Conservation (phyloP, 2,797 vertebrate species). For the Morelia viridis region DNA sequence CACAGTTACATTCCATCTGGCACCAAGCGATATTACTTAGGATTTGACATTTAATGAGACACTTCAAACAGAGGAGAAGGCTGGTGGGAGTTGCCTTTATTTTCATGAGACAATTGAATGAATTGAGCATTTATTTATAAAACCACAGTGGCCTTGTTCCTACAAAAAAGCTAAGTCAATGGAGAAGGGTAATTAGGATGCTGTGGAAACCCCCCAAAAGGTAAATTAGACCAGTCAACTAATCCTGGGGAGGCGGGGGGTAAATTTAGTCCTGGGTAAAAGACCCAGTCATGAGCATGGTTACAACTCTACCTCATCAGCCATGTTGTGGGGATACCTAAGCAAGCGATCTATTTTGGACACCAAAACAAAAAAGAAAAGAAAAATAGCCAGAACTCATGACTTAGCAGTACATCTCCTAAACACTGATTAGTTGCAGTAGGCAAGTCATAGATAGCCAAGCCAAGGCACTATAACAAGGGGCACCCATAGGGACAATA, state of each 20-base stretch:
- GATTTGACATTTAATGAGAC: not conserved
- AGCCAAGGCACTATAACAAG: not conserved
- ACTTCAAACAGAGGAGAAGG: not conserved
- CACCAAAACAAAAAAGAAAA: not conserved
- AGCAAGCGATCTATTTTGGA: not conserved
- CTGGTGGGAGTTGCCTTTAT: constrained; percentile 7
- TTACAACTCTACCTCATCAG: not conserved
- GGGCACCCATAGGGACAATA: not conserved
- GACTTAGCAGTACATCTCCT: not conserved
- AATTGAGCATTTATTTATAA: constrained; percentile 16
- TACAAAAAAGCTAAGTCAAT: not conserved
- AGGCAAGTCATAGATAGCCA: not conserved
- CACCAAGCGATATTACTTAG: not conserved
- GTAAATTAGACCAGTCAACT: not conserved
- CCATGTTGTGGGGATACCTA: not conserved
- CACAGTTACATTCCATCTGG: not conserved
- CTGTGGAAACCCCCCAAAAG: not conserved
- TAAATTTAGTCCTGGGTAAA: not conserved
- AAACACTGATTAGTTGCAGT: not conserved
- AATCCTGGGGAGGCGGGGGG: not conserved
- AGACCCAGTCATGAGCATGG: not conserved
- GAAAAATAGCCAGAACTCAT: not conserved
- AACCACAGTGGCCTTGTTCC: constrained; percentile 12
- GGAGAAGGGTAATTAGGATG: not conserved
- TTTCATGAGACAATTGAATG: not conserved